These are phyloP conservation scores for Tautogolabrus adspersus DNA, from an alignment of 2,113 vertebrate genomes.

Conservation along the genomic window DNA sequence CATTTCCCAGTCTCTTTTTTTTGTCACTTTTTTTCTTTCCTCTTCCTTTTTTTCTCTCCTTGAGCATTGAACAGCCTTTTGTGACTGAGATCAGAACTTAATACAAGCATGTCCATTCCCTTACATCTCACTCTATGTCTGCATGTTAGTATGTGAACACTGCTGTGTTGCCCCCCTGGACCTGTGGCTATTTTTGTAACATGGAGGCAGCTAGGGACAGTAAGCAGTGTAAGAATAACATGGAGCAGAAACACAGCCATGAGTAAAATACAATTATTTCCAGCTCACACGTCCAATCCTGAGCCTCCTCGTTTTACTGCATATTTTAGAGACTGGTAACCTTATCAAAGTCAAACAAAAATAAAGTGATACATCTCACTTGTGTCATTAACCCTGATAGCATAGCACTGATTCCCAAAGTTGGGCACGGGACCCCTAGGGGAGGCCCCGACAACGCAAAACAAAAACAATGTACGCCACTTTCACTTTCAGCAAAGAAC, in stretches of 20 bases:
- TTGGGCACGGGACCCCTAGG: too few species aligned
- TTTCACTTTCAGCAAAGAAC: too few species aligned
- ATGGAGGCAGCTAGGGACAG: conserved; percentile 6
- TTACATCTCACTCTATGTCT: not conserved
- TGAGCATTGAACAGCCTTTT: not conserved
- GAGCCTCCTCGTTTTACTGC: not conserved
- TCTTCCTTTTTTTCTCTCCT: not conserved
- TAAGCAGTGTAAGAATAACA: conserved; percentile 5
- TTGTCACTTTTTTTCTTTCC: conserved; percentile 13
- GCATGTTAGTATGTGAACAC: not conserved
- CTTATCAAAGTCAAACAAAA: not conserved
- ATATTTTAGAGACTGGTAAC: conserved; percentile 20
- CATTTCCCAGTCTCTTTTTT: conserved; percentile 9
- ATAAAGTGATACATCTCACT: not conserved
- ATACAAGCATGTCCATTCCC: not conserved
- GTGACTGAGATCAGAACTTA: not conserved
- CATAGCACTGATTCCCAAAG: too few species aligned
- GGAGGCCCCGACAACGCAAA: too few species aligned
- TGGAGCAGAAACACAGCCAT: not conserved
- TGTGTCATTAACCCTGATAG: conserved; percentile 5
- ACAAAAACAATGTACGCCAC: too few species aligned
- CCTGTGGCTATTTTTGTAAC: conserved; percentile 26
- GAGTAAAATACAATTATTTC: conserved; percentile 5
- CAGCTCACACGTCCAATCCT: not conserved
- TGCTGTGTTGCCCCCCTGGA: conserved; percentile 8